Conservation (phyloP, 2,888 invertebrate species). For the Flexamia atlantica region DNA sequence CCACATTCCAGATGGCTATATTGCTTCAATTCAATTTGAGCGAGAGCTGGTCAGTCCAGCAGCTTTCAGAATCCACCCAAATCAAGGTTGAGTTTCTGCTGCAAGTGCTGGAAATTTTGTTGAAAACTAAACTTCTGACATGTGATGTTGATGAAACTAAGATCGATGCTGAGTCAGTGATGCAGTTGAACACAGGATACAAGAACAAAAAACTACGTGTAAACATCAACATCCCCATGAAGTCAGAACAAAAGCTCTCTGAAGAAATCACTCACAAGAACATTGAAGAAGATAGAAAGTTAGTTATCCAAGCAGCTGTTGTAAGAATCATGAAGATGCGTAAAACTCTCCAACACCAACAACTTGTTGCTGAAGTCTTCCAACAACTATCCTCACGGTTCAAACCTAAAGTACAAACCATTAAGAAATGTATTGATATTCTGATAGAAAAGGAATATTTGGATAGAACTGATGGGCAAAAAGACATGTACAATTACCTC, state of each 20-base stretch:
- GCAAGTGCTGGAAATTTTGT: constrained; percentile 93
- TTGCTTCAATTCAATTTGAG: constrained; percentile 96
- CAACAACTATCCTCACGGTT: constrained; percentile 97
- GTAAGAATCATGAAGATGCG: constrained; percentile 99
- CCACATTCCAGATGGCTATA: constrained; percentile 99
- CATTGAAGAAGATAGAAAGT: constrained; percentile 98
- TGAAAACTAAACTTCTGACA: constrained; percentile 94
- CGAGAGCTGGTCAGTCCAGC: constrained; percentile 91
- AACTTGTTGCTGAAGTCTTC: constrained; percentile 96
- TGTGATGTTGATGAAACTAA: constrained; percentile 86
- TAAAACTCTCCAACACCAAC: constrained; percentile 93
- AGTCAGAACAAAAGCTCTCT: constrained; percentile 97
- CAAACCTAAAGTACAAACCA: constrained; percentile 97
- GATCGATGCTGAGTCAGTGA: constrained; percentile 84
- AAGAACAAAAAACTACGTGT: constrained; percentile 98
- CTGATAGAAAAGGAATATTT: constrained; percentile 99
- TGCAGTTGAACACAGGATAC: constrained; percentile 87
- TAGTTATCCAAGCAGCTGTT: constrained; percentile 97
- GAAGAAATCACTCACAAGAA: constrained; percentile 99
- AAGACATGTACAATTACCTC: constrained; percentile 99
- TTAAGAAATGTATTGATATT: constrained; percentile 99
- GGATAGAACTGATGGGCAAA: constrained; percentile 97
- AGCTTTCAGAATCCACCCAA: constrained; percentile 92
- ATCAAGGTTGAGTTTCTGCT: constrained; percentile 90
- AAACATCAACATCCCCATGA: constrained; percentile 98